Conservation (phyloP, 2,888 invertebrate species). For the Trypoxylon attenuatum region DNA sequence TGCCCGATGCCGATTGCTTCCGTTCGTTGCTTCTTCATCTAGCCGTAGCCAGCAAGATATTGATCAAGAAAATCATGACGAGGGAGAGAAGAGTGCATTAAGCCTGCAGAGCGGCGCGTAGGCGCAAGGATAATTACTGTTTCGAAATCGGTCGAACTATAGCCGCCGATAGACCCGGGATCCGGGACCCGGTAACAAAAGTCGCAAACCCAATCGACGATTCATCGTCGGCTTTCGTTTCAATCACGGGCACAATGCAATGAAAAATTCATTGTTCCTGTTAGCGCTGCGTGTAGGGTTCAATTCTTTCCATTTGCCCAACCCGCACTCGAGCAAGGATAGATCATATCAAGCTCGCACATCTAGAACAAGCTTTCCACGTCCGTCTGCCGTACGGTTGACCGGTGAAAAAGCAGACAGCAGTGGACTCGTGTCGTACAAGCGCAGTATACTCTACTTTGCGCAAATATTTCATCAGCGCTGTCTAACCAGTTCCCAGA, state of each 20-base stretch:
- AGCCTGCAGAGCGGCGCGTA: constrained; percentile 32
- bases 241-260: constrained; percentile 24
- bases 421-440: neutral
- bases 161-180: constrained; percentile 26
- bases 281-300: constrained; percentile 17
- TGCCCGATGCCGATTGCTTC: constrained; percentile 28
- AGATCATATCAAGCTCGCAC: neutral
- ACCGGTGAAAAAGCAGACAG: neutral
- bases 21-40: constrained; percentile 12
- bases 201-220: constrained; percentile 46
- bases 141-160: constrained; percentile 48
- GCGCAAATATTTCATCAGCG: neutral
- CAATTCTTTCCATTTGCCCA: constrained; percentile 9
- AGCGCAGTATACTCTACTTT: neutral
- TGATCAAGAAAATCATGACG: constrained; percentile 41
- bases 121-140: constrained; percentile 53
- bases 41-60: constrained; percentile 21
- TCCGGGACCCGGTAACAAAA: constrained; percentile 44
- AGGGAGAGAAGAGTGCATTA: constrained; percentile 23
- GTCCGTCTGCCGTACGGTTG: neutral
- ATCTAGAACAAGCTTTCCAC: neutral
- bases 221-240: constrained; percentile 45
- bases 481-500: neutral
- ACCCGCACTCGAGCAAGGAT: no score
- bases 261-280: constrained; percentile 38